phyloP scores from a whole-genome alignment of 92 coral and sea anemone genomes.

The Porites cylindrica region DNA sequence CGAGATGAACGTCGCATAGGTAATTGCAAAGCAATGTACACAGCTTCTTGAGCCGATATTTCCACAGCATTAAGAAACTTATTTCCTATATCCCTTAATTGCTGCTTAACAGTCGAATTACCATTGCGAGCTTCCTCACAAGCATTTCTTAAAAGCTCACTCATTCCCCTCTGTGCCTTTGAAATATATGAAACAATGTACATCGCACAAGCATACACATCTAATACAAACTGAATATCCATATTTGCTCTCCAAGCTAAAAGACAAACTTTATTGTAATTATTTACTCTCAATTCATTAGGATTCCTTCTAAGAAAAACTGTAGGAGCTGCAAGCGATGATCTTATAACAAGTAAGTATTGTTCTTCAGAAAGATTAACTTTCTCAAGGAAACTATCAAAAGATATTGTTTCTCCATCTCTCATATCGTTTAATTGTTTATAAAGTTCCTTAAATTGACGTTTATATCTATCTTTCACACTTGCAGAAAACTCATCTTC shows the following conservation, averaged over 20 bases:
- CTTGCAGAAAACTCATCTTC: constrained; percentile 26
- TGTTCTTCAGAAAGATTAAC: constrained; percentile 46
- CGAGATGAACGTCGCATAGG: constrained; percentile 61
- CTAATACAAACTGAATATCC: constrained; percentile 76
- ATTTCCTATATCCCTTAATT: too few relatives aligned
- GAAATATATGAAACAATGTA: constrained; percentile 68
- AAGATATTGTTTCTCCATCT: constrained; percentile 58
- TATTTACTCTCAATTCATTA: constrained; percentile 62
- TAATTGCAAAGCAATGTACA: constrained; percentile 51
- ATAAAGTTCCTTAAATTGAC: constrained; percentile 33
- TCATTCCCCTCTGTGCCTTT: constrained; percentile 74
- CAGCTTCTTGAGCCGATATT: constrained; percentile 68
- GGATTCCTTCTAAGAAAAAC: constrained; percentile 70
- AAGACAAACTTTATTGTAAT: constrained; percentile 25
- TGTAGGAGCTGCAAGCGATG: constrained; percentile 57
- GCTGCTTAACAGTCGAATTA: background rate
- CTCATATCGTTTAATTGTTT: constrained; percentile 36
- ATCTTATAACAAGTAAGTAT: constrained; percentile 67
- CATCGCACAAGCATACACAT: constrained; percentile 79
- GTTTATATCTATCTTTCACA: constrained; percentile 21
- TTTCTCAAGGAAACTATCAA: constrained; percentile 53
- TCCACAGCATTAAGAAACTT: constrained; percentile 35
- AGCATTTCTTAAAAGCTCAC: constrained; percentile 59
- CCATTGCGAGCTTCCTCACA: constrained; percentile 52
- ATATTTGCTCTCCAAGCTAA: constrained; percentile 81